These are phyloP conservation scores for Uria lomvia DNA, from an alignment of 2,113 vertebrate species.

Conservation along the genomic window DNA sequence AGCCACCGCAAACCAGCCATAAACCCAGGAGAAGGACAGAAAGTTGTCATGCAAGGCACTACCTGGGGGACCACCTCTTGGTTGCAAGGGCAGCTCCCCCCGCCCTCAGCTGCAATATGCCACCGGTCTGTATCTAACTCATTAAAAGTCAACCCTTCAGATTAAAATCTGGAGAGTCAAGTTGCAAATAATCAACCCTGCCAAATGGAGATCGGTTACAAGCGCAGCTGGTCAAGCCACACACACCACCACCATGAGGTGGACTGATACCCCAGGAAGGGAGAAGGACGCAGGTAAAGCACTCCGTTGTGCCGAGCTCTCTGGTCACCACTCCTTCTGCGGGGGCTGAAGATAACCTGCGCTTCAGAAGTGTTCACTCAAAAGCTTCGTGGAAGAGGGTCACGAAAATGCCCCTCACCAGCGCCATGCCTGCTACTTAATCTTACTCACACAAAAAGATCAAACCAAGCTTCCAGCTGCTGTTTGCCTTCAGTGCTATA, in stretches of 20 bases:
- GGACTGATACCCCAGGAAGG: neutral
- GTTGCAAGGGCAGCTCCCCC: neutral
- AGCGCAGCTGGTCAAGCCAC: neutral
- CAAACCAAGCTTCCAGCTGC: slow-evolving; percentile 17
- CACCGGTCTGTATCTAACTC: neutral
- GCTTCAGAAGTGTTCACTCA: neutral
- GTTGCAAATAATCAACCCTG: neutral
- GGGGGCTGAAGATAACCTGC: neutral
- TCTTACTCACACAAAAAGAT: neutral
- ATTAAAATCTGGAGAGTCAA: neutral
- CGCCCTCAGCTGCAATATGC: neutral
- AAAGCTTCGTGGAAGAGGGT: neutral
- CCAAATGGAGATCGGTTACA: neutral
- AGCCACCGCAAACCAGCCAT: neutral
- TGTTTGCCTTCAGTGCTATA: neutral
- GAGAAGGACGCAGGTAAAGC: neutral
- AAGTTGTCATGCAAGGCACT: neutral
- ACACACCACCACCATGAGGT: rapidly evolving
- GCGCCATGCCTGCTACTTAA: neutral
- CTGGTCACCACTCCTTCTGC: neutral
- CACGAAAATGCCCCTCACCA: neutral
- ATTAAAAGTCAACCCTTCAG: neutral
- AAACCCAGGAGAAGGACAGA: neutral
- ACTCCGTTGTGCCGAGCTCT: rapidly evolving
- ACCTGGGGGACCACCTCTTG: neutral